phyloP scores from a whole-genome alignment of 1,140 invertebrate genomes.

The Aethina tumida region DNA sequence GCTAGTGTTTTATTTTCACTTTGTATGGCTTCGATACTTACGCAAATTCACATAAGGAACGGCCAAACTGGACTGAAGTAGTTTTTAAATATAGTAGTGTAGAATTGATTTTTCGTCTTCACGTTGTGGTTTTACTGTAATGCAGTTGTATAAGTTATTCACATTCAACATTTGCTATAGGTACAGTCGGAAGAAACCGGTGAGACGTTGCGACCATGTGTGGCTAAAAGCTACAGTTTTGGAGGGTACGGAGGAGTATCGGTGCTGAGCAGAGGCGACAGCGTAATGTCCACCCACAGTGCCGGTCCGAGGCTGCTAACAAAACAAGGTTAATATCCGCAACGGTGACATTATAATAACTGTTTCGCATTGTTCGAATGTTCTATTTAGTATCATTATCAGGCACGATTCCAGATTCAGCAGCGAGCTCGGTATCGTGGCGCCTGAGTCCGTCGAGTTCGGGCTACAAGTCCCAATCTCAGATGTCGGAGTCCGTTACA shows the following conservation, averaged over 20 bases:
- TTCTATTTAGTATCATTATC: conserved; percentile 2
- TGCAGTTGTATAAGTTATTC: too few relatives aligned
- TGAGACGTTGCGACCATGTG: conserved; percentile 46
- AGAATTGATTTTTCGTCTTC: too few relatives aligned
- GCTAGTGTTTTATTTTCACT: conserved; percentile 3
- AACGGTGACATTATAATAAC: neutral
- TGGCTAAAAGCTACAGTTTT: conserved; percentile 79
- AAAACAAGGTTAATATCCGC: conserved; percentile 64
- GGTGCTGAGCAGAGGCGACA: conserved; percentile 35
- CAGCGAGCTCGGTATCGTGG: conserved; percentile 57
- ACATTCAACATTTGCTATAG: too few relatives aligned
- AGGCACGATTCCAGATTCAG: conserved; percentile 45
- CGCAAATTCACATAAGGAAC: too few relatives aligned
- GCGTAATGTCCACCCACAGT: conserved; percentile 34
- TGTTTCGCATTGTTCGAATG: neutral
- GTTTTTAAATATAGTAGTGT: too few relatives aligned
- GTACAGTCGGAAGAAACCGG: conserved; percentile 46
- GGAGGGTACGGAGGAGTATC: conserved; percentile 59
- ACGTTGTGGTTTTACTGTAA: too few relatives aligned
- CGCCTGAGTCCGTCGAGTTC: conserved; percentile 72
- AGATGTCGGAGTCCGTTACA: conserved; percentile 62
- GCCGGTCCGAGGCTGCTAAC: conserved; percentile 49
- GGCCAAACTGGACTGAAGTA: too few relatives aligned
- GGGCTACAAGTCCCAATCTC: conserved; percentile 65
- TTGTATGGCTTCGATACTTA: neutral